Evolutionary conservation across 30 jellyfish, hydroid and myxozoan species (phyloP), one percentile per base, ranked within the genome.

Genomic region (Hydractinia symbiolongicarpus): DNA sequence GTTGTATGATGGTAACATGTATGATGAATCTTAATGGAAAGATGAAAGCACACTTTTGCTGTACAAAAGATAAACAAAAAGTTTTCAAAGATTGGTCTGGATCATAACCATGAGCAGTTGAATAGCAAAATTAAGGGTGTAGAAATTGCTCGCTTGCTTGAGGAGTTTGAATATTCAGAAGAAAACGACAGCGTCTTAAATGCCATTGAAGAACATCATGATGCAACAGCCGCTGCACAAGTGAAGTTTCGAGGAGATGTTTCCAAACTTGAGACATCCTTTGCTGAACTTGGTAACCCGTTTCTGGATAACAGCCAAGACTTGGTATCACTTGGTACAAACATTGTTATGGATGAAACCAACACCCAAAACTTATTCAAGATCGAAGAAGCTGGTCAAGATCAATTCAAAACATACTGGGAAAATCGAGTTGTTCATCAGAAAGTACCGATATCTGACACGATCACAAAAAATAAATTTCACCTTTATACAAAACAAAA

Each of bases 241-340:
- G 16, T 6, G 52, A 64, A 13, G 19, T 64, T 64, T 51, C 9
- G 1, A 13, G 74, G 40, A 9, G 74, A 64, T 13, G 16, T 64
- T 13, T 6, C 7, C 17, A 64, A 64, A 13, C 74, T 72, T 55
- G 81, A 30, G 51, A 17, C 49, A 17, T 21, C 81, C n/a, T 14
- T 85, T 11, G 70, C 54, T 15, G 89, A 77, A 15, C 81, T 51
- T 78, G 94, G 89, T 61, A 77, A 85, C 57, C 89, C 94, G 50
- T 83, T 83, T 58, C 54, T 30, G 30, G 94, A 84, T 30, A 73
- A 30, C 19, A 71, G 70, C 13, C 60, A 66, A 40, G 94, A 84
- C 67, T 71, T 84, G n/a, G 16, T 78, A 64, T 77, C 84, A 3
- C 30, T 84, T 50, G 90, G 40, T 10, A 73, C 78, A 62, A 70